A percentile compares a stretch with the other conserved stretches of the same genome.
Conservation (phyloP, 2,888 invertebrate genomes). For the Pycnomerus fuliginosus region DNA sequence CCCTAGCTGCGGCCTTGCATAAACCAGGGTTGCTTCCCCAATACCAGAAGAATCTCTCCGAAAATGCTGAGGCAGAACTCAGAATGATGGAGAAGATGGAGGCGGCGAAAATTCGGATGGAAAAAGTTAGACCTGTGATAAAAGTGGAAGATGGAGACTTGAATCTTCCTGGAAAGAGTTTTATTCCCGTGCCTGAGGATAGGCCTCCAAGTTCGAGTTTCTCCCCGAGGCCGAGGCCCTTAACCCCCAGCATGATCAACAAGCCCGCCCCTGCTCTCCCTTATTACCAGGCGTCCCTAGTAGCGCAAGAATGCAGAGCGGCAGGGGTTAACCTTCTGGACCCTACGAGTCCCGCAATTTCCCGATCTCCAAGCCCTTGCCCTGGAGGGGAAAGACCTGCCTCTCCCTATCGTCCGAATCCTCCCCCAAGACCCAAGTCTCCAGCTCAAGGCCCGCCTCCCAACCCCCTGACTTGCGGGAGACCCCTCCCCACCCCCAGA, state of each 20-base stretch:
- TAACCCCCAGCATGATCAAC: constrained; percentile 71
- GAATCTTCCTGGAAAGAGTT: constrained; percentile 53
- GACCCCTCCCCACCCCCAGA: constrained; percentile 40
- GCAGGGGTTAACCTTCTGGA: constrained; percentile 62
- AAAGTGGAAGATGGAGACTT: constrained; percentile 19
- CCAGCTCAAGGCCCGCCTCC: constrained; percentile 72
- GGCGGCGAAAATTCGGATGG: constrained; percentile 31
- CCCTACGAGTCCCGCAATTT: constrained; percentile 60
- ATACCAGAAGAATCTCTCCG: constrained; percentile 62
- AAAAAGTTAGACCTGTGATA: constrained; percentile 16
- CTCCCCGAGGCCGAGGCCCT: constrained; percentile 60
- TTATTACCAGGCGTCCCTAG: constrained; percentile 75
- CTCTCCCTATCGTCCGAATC: constrained; percentile 44
- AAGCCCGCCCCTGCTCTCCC: constrained; percentile 76
- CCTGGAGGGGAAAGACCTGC: constrained; percentile 40
- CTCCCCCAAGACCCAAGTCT: constrained; percentile 59
- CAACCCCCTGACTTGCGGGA: constrained; percentile 58
- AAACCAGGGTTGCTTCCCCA: constrained; percentile 64
- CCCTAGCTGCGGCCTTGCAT: constrained; percentile 51
- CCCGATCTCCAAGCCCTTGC: constrained; percentile 67
- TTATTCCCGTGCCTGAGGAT: constrained; percentile 65
- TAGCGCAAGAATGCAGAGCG: constrained; percentile 65
- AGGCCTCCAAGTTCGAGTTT: constrained; percentile 51
- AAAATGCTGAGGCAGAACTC: constrained; percentile 41
- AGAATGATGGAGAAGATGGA: constrained; percentile 36